Percentiles rank a stretch among this genome's conserved stretches.
Conservation (phyloP, 1,140 invertebrate genomes). For the Halictus rubicundus region DNA sequence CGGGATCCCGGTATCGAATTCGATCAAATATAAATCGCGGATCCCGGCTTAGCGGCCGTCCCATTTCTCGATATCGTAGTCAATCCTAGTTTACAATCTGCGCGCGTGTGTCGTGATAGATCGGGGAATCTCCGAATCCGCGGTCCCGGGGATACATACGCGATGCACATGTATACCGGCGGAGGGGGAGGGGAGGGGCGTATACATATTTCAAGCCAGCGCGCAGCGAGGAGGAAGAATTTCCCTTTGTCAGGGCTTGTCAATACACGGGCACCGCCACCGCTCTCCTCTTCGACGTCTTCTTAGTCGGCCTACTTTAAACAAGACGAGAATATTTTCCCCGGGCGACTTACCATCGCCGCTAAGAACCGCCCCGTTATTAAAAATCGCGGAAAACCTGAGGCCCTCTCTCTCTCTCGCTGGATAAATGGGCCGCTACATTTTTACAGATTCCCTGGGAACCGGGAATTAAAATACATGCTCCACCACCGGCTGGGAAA, state of each 20-base stretch:
- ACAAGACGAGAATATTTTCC: background rate
- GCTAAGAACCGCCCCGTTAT: no score
- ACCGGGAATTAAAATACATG: no score
- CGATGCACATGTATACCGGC: no score
- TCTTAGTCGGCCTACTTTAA: background rate
- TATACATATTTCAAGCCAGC: constrained; percentile 58
- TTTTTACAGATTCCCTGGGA: no score
- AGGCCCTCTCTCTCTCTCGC: no score
- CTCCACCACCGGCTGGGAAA: no score
- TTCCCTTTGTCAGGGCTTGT: background rate
- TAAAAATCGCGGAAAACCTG: no score
- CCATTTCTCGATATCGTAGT: constrained; percentile 62
- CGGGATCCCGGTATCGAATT: constrained; percentile 46
- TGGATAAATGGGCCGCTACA: no score
- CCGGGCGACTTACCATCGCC: no score
- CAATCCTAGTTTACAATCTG: constrained; percentile 63
- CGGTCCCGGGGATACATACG: constrained; percentile 46
- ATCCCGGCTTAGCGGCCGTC: constrained; percentile 57
- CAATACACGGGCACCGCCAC: background rate
- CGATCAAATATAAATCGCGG: constrained; percentile 67
- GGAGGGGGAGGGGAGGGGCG: no score
- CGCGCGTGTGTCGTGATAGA: constrained; percentile 53
- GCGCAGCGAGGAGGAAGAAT: background rate
- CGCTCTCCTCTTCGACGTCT: background rate
- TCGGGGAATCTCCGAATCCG: constrained; percentile 37